Evolutionary conservation across 2,797 vertebrate genomes (phyloP).

Genomic region (Pantherophis alleghaniensis): DNA sequence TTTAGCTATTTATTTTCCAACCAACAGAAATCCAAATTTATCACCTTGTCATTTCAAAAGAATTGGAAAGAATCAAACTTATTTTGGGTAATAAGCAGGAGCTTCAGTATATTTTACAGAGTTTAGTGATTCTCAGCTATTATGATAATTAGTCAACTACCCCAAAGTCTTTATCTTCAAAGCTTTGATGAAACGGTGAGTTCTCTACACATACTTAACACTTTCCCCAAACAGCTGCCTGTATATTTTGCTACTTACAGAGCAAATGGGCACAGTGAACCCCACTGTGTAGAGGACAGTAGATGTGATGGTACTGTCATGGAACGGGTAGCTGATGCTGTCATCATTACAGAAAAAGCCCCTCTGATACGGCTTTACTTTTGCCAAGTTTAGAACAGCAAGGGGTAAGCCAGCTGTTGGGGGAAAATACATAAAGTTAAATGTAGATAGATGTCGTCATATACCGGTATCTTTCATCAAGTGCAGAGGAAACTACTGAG

Average conservation of each 20-base stretch:
- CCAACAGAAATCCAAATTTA: neutral
- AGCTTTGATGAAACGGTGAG: constrained; percentile 18
- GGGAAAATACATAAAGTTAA: constrained; percentile 71
- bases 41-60: neutral
- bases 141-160: neutral
- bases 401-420: constrained; percentile 94
- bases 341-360: constrained; percentile 99
- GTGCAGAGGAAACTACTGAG: constrained; percentile 50
- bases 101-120: neutral
- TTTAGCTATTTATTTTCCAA: neutral
- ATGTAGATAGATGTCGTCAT: constrained; percentile 47
- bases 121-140: neutral
- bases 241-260: constrained; percentile 87
- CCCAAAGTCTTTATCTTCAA: neutral
- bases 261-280: constrained; percentile 90
- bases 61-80: neutral
- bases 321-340: constrained; percentile 96
- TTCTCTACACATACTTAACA: constrained; percentile 37
- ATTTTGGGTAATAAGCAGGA: neutral
- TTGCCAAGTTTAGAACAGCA: constrained; percentile 95
- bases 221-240: constrained; percentile 64
- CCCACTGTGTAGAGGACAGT: constrained; percentile 91
- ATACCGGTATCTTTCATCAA: constrained; percentile 27
- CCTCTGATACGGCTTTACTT: constrained; percentile 93
- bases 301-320: constrained; percentile 89